phyloP scores from a whole-genome alignment of 2,888 invertebrate species.

The Crepidodera aurea region DNA sequence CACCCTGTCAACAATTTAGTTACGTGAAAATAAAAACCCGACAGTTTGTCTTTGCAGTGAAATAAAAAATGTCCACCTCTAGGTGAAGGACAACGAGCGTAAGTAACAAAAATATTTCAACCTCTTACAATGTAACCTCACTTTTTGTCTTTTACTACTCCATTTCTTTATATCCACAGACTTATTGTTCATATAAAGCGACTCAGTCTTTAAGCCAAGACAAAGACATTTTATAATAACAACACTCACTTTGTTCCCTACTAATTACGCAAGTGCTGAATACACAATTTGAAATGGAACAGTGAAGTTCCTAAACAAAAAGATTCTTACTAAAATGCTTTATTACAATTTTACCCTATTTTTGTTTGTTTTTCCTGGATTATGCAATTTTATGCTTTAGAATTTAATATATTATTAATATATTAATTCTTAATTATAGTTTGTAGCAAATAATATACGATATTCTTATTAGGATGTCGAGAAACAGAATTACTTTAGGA shows the following conservation, averaged over 20 bases:
- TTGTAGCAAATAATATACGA: too few relatives aligned
- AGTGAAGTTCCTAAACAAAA: not conserved
- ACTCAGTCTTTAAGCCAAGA: slow-evolving; percentile 16
- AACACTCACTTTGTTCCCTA: slow-evolving; percentile 30
- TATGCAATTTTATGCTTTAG: too few relatives aligned
- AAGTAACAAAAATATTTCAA: slow-evolving; percentile 34
- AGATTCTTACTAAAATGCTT: not conserved
- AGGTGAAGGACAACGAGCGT: slow-evolving; percentile 12
- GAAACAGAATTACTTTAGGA: too few relatives aligned
- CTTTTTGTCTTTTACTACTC: slow-evolving; percentile 33
- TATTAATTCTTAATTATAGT: too few relatives aligned
- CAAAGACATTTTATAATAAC: slow-evolving; percentile 31
- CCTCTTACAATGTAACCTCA: slow-evolving; percentile 33
- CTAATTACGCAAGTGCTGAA: slow-evolving; percentile 29
- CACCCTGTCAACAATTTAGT: too few relatives aligned
- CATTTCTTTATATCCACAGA: slow-evolving; percentile 27
- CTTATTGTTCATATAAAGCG: slow-evolving; percentile 25
- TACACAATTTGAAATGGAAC: not conserved
- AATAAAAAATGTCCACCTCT: slow-evolving; percentile 6
- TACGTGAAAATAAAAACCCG: too few relatives aligned
- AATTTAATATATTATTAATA: too few relatives aligned
- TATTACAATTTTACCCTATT: too few relatives aligned
- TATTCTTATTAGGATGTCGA: too few relatives aligned
- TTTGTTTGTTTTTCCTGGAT: too few relatives aligned
- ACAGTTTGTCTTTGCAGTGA: too few relatives aligned